Evolutionary conservation across 2,888 invertebrate species (phyloP).

Genomic region (Acutogordius australiensis): DNA sequence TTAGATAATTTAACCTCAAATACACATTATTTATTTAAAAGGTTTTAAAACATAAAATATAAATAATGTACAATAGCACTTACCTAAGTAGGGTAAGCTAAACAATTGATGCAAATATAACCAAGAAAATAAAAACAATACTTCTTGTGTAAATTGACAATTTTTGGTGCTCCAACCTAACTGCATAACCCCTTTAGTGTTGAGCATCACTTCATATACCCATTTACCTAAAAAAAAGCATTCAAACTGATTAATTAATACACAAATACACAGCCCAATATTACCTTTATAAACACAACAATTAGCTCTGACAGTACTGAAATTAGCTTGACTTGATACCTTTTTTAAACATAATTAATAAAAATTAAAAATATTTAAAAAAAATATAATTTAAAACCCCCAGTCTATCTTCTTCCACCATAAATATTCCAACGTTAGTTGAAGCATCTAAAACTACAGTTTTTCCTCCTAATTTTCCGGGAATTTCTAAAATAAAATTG

Average conservation of each 20-base stretch:
- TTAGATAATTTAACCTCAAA: too few relatives aligned
- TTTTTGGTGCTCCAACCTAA: conserved; percentile 47
- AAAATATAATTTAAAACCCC: background rate
- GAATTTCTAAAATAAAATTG: background rate
- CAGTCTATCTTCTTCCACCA: conserved; percentile 6
- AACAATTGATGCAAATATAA: too few relatives aligned
- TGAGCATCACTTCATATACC: conserved; percentile 51
- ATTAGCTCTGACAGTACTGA: conserved; percentile 44
- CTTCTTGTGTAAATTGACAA: conserved; percentile 47
- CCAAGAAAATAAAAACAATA: too few relatives aligned
- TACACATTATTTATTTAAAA: too few relatives aligned
- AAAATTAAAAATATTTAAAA: background rate
- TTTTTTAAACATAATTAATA: conserved; percentile 14
- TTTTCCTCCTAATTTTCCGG: conserved; percentile 1
- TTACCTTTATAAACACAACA: conserved; percentile 29
- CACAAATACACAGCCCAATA: too few relatives aligned
- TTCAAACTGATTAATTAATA: too few relatives aligned
- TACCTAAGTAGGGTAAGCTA: too few relatives aligned
- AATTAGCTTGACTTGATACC: conserved; percentile 35
- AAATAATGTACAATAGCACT: too few relatives aligned
- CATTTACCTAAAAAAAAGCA: conserved; percentile 36
- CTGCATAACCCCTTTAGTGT: conserved; percentile 58
- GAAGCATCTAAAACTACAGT: conserved; percentile 7
- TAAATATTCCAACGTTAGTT: conserved; percentile 9
- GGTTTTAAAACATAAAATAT: too few relatives aligned